These are phyloP conservation scores for Eristalis pertinax DNA, from an alignment of 2,888 invertebrate genomes.

Conservation along the genomic window DNA sequence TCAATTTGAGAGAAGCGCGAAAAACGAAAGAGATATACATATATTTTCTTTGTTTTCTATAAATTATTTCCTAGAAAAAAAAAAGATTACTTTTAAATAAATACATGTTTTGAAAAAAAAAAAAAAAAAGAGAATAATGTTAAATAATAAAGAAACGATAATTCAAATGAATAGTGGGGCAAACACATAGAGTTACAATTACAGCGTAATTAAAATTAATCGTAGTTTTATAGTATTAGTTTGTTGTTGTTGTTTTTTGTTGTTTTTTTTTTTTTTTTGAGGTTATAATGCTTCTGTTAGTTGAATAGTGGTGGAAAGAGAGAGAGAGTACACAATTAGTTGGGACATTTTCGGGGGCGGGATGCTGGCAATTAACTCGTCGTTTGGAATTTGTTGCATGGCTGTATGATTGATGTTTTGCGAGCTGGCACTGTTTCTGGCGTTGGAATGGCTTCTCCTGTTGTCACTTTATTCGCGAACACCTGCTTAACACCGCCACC, in stretches of 20 bases:
- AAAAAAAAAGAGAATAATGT: background rate
- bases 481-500: conserved; percentile 85
- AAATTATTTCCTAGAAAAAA: conserved; percentile 27
- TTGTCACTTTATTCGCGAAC: conserved; percentile 86
- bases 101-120: conserved; percentile 32
- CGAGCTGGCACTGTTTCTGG: conserved; percentile 97
- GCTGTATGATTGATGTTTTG: conserved; percentile 96
- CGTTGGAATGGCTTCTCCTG: conserved; percentile 95
- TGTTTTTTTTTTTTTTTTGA: too few relatives aligned
- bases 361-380: conserved; percentile 78
- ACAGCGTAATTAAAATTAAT: conserved; percentile 44
- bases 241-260: too few relatives aligned
- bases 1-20: conserved; percentile 30
- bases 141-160: conserved; percentile 1
- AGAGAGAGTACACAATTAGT: conserved; percentile 32
- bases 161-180: background rate
- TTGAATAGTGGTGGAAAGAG: conserved; percentile 33
- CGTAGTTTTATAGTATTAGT: conserved; percentile 29
- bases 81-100: conserved; percentile 51
- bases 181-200: conserved; percentile 16
- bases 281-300: conserved; percentile 44
- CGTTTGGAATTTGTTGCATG: conserved; percentile 82
- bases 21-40: background rate
- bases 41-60: conserved; percentile 1
- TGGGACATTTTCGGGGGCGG: conserved; percentile 6